Evolutionary conservation across 2,113 vertebrate genomes (phyloP), one percentile per base, ranked within the genome.

Genomic region (Motacilla tschutschensis): DNA sequence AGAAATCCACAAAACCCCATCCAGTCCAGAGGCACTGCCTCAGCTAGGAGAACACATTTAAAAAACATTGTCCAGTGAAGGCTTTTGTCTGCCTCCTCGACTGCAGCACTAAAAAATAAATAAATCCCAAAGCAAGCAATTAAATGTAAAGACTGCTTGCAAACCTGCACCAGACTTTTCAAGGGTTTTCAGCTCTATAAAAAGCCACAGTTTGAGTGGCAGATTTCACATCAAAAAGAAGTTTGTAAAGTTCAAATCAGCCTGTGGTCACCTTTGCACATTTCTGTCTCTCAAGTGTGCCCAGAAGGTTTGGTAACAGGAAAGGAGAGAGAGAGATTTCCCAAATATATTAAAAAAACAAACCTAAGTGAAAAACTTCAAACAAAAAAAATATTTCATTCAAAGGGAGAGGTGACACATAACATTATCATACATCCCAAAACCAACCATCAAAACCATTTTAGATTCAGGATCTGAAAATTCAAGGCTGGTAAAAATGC

Each of bases 71-170:
- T 44, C 43, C 38, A 66, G 12, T 26, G 69, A 78, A 78, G 62
- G 25, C 31, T 78, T 70, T 36, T 50, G 24, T 28, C 62, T 83
- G 48, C 40, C 33, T 41, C n/a, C 35, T 50, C 31, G 26, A 75
- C 3, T 59, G 58, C 12, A 51, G 44, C 40, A 67, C 62, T 83
- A 57, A 62, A 77, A 82, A 69, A 65, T 25, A 60, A 85, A 55
- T 47, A 64, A 83, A 66, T 48, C n/a, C 48, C 63, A 74, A 78
- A 88, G 48, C 57, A 89, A 55, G 33, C n/a, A 70, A 57, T 78
- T 80, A 85, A 86, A 47, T 4, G 5, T 19, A 35, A 78, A 55
- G 58, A 13, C 38, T 85, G 25, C 63, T 35, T 60, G 38, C 50
- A 77, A 85, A 75, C 41, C 33, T 54, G 40, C 59, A 70, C 8